phyloP scores from a whole-genome alignment of 2,888 invertebrate species.

The Noctua pronuba region DNA sequence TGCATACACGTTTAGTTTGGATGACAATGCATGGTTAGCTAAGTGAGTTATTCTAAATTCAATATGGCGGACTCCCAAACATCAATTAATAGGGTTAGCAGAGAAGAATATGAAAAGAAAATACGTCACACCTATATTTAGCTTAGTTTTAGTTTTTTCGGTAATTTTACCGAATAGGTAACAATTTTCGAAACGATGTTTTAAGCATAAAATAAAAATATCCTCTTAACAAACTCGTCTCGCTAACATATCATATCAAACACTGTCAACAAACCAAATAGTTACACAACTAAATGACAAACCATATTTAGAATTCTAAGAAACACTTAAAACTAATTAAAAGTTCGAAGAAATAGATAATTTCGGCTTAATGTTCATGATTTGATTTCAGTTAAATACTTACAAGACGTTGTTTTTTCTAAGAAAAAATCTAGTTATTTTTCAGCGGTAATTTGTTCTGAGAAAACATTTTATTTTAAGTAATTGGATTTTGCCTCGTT shows the following conservation, averaged over 20 bases:
- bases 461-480: background rate
- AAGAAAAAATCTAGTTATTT: background rate
- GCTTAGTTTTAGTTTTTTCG: no score
- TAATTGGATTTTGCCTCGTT: background rate
- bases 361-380: slow-evolving; percentile 28
- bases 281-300: slow-evolving; percentile 14
- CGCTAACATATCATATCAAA: background rate
- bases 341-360: slow-evolving; percentile 41
- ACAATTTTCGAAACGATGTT: background rate
- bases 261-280: slow-evolving; percentile 1
- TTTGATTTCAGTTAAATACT: slow-evolving; percentile 28
- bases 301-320: slow-evolving; percentile 18
- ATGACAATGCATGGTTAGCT: background rate
- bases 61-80: no score
- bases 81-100: no score
- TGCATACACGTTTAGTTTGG: no score
- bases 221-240: background rate
- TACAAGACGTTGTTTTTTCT: slow-evolving; percentile 10
- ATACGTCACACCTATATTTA: no score
- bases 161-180: background rate
- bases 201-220: background rate
- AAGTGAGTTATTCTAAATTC: background rate
- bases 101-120: no score
- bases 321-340: slow-evolving; percentile 41
- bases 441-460: background rate